These are phyloP conservation scores for Conus betulinus DNA, from an alignment of 1,140 invertebrate genomes.

Conservation along the genomic window DNA sequence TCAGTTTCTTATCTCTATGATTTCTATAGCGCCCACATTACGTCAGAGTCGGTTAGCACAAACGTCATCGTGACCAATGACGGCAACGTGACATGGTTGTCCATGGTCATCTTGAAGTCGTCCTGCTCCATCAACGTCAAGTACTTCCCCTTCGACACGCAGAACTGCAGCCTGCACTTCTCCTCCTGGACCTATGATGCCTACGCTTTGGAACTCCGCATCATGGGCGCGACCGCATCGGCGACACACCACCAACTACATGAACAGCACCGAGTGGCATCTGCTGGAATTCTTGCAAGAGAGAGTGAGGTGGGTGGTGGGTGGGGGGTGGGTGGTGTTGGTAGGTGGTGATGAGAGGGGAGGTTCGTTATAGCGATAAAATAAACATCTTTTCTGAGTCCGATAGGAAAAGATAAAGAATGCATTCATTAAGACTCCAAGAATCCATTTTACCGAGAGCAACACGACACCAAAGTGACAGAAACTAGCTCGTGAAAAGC, in stretches of 20 bases:
- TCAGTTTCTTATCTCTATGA: no score
- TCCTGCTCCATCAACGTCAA: constrained; percentile 77
- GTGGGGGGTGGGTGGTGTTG: not conserved
- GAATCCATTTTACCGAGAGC: no score
- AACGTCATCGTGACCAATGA: constrained; percentile 76
- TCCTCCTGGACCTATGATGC: constrained; percentile 98
- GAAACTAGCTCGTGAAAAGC: no score
- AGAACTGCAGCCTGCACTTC: constrained; percentile 81
- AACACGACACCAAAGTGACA: no score
- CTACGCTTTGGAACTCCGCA: constrained; percentile 63
- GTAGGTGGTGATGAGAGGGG: no score
- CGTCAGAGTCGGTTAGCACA: constrained; percentile 69
- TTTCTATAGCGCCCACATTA: constrained; percentile 34
- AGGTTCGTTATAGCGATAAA: no score
- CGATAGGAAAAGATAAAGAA: no score
- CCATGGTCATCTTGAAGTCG: constrained; percentile 77
- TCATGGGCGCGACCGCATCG: constrained; percentile 52
- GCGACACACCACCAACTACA: constrained; percentile 76
- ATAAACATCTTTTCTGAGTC: no score
- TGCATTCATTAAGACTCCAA: no score
- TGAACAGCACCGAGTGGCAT: constrained; percentile 76
- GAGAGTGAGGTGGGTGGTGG: constrained; percentile 46
- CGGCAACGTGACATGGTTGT: constrained; percentile 78
- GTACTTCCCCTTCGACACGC: constrained; percentile 77
- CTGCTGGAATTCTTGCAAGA: constrained; percentile 63